Conservation (phyloP, 2,113 vertebrate genomes). For the Epinephelus lanceolatus region DNA sequence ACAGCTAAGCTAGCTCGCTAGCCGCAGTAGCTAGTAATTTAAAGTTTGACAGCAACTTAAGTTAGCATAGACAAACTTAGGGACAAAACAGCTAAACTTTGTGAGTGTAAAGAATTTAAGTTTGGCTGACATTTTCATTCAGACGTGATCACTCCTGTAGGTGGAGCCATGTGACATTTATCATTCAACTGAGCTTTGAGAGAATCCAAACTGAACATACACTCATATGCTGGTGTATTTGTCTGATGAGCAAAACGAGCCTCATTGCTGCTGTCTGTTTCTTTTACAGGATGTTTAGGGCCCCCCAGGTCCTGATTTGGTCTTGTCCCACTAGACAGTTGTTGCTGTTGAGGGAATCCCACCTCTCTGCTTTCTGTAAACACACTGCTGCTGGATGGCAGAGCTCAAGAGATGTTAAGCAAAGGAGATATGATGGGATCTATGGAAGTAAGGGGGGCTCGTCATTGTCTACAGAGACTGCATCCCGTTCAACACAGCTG, state of each 20-base stretch:
- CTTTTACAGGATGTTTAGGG: constrained; percentile 78
- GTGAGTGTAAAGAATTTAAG: background rate
- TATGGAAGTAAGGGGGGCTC: background rate
- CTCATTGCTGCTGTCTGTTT: background rate
- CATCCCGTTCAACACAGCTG: background rate
- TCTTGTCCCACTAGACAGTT: constrained; percentile 55
- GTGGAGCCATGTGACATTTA: constrained; percentile 3
- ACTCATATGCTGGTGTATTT: background rate
- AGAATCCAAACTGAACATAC: background rate
- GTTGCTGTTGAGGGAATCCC: constrained; percentile 51
- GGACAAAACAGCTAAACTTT: background rate
- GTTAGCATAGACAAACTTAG: background rate
- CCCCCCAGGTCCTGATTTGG: constrained; percentile 54
- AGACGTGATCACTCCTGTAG: background rate
- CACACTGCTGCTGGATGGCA: constrained; percentile 18
- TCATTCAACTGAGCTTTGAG: background rate
- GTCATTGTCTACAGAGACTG: constrained; percentile 18
- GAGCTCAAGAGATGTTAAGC: background rate
- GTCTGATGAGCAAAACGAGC: background rate
- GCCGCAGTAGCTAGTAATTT: background rate
- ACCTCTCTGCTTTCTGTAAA: constrained; percentile 32
- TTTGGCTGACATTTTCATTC: background rate
- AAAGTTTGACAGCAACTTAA: background rate
- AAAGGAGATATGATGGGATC: background rate
- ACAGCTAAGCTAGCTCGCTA: background rate